Evolutionary conservation across 2,888 invertebrate species (phyloP).

Genomic region (Neocrepidodera transversa): DNA sequence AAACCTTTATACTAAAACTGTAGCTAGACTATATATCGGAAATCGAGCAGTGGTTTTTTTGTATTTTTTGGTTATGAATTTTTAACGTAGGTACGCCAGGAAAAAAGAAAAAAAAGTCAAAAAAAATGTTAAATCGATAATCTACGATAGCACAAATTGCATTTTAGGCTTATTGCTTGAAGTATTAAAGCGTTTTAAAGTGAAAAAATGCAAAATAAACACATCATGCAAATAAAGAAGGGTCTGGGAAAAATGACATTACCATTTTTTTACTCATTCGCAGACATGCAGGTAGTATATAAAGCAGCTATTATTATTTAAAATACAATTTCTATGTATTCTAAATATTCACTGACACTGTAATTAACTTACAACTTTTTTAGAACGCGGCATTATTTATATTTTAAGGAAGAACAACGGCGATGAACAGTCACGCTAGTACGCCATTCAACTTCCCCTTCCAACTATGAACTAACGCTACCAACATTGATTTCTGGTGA

Average conservation of each 20-base stretch:
- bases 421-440: conserved; percentile 50
- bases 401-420: conserved; percentile 41
- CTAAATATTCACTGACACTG: conserved; percentile 41
- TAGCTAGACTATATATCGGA: conserved; percentile 33
- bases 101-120: conserved; percentile 44
- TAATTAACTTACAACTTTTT: conserved; percentile 58
- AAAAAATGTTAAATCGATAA: conserved; percentile 37
- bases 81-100: conserved; percentile 53
- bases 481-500: conserved; percentile 62
- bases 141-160: conserved; percentile 11
- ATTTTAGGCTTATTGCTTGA: conserved; percentile 20
- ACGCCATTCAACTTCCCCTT: conserved; percentile 56
- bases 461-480: conserved; percentile 55
- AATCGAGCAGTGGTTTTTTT: conserved; percentile 48
- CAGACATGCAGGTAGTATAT: conserved; percentile 49
- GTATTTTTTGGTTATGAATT: conserved; percentile 62
- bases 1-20: conserved; percentile 30
- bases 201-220: conserved; percentile 53
- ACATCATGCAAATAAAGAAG: conserved; percentile 47
- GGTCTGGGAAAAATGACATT: conserved; percentile 56
- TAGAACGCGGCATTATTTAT: conserved; percentile 59
- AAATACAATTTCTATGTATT: conserved; percentile 37
- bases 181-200: conserved; percentile 41
- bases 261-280: conserved; percentile 55
- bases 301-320: conserved; percentile 40